A percentile compares a stretch with the other conserved stretches of the same genome.
Evolutionary conservation across 2,113 vertebrate genomes (phyloP).

Genomic region (Hystrix brachyura): DNA sequence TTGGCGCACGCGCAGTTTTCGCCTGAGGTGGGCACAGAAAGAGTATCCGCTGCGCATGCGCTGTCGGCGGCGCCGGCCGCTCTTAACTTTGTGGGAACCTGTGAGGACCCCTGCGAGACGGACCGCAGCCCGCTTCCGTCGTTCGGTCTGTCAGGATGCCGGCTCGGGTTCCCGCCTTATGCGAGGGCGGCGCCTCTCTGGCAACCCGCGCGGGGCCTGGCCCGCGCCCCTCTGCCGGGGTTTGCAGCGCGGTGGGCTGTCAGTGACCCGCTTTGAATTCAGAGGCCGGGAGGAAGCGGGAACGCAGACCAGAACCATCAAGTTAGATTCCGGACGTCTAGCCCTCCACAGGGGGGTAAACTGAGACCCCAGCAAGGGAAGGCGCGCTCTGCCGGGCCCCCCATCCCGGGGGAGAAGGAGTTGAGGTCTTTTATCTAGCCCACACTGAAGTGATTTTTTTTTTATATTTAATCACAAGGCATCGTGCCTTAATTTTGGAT

Average conservation of each 20-base stretch:
- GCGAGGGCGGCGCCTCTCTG: not conserved
- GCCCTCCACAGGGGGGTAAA: not conserved
- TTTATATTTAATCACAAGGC: not conserved
- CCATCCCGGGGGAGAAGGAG: not conserved
- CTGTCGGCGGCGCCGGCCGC: accelerated
- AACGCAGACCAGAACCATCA: too few relatives aligned
- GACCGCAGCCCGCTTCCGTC: accelerated
- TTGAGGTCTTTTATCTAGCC: too few relatives aligned
- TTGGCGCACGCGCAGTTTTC: not conserved
- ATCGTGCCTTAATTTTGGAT: not conserved
- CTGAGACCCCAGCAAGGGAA: not conserved
- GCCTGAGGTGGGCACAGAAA: not conserved
- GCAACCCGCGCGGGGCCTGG: not conserved
- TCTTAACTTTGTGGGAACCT: accelerated
- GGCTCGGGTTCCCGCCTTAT: not conserved
- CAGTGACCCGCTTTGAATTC: not conserved
- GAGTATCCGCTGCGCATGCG: not conserved
- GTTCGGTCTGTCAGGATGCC: accelerated
- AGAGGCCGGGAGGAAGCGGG: not conserved
- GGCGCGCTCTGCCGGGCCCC: not conserved
- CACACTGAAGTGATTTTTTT: not conserved
- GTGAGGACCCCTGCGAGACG: accelerated
- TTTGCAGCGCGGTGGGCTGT: not conserved
- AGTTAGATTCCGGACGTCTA: too few relatives aligned
- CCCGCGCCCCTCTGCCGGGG: accelerated